These are phyloP conservation scores for Podabrus alpinus DNA, from an alignment of 2,888 invertebrate genomes.

Conservation along the genomic window DNA sequence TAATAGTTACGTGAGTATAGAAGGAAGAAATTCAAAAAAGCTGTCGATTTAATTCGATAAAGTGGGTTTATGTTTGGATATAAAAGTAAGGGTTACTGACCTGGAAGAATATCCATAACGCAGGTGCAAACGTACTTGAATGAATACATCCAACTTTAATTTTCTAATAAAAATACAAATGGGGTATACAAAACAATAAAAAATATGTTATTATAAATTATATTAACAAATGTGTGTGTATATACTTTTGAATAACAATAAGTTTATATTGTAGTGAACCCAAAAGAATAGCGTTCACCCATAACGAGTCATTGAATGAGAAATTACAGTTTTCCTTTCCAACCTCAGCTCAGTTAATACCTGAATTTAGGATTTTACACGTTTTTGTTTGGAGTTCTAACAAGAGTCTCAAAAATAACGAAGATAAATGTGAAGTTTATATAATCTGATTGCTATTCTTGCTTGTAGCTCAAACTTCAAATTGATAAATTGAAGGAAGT, in stretches of 20 bases:
- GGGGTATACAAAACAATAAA: neutral
- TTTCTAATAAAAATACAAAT: neutral
- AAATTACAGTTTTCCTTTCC: neutral
- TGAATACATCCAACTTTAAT: neutral
- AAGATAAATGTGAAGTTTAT: neutral
- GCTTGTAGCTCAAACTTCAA: constrained; percentile 1
- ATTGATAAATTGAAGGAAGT: constrained; percentile 10
- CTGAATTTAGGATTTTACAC: neutral
- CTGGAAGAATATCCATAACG: neutral
- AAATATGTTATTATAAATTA: neutral
- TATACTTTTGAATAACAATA: neutral
- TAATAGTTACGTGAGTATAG: neutral
- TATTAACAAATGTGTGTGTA: neutral
- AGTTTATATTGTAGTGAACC: neutral
- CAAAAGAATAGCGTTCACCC: neutral
- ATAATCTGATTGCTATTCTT: neutral
- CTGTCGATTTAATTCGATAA: neutral
- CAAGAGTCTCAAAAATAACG: neutral
- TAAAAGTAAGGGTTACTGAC: neutral
- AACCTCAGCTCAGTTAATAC: neutral
- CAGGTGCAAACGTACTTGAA: neutral
- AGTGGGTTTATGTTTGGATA: neutral
- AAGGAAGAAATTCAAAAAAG: neutral
- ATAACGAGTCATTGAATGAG: neutral
- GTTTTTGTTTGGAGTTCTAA: neutral